phyloP scores from a whole-genome alignment of 2,113 vertebrate species.

The Sorex fumeus region DNA sequence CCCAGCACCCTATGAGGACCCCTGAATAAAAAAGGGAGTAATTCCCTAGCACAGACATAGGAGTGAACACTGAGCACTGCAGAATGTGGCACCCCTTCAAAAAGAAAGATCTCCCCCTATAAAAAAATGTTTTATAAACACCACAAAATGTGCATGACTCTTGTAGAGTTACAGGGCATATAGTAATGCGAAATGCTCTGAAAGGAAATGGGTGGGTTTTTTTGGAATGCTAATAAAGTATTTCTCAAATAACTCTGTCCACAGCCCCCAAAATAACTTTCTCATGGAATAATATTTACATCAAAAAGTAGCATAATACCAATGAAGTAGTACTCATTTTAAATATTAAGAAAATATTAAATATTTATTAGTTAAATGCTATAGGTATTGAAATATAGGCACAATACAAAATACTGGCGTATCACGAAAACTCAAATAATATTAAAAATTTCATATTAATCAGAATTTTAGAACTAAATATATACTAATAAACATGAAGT shows the following conservation, averaged over 20 bases:
- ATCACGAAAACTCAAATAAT: constrained; percentile 22
- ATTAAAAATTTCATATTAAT: too few relatives aligned
- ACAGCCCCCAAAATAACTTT: neutral
- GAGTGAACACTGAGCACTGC: too few relatives aligned
- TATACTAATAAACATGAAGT: neutral
- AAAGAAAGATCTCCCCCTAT: neutral
- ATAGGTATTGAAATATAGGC: neutral
- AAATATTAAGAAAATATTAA: neutral
- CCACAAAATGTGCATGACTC: neutral
- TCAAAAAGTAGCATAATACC: neutral
- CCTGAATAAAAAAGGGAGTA: too few relatives aligned
- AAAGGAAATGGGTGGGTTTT: neutral
- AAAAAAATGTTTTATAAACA: constrained; percentile 8
- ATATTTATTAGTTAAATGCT: constrained; percentile 31
- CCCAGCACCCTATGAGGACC: too few relatives aligned
- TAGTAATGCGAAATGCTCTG: neutral
- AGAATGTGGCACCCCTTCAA: too few relatives aligned
- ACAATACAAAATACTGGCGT: neutral
- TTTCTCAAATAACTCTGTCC: constrained; percentile 7
- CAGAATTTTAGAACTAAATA: neutral
- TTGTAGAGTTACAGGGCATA: neutral
- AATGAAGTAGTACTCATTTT: too few relatives aligned
- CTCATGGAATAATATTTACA: neutral
- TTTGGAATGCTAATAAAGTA: neutral
- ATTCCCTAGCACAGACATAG: too few relatives aligned